phyloP scores from a whole-genome alignment of 2,888 invertebrate species.

The Rhopalosiphum nymphaeae region DNA sequence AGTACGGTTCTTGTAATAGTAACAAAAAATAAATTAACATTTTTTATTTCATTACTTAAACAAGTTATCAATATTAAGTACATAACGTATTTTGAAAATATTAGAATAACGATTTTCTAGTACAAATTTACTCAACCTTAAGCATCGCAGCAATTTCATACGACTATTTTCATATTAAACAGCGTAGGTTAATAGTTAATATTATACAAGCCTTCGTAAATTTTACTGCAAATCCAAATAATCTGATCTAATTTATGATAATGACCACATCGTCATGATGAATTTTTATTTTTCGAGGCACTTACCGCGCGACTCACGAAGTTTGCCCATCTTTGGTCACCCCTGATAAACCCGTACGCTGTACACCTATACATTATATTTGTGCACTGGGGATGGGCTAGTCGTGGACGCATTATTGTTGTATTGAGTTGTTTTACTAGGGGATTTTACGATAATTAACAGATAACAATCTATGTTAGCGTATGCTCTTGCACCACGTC shows the following conservation, averaged over 20 bases:
- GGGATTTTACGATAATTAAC: constrained; percentile 59
- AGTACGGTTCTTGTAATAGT: background rate
- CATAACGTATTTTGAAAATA: background rate
- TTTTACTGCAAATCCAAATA: background rate
- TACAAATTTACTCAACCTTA: background rate
- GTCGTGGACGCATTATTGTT: constrained; percentile 20
- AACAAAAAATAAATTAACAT: background rate
- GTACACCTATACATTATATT: background rate
- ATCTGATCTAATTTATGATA: background rate
- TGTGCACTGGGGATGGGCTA: background rate
- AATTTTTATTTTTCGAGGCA: background rate
- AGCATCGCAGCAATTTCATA: background rate
- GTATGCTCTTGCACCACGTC: constrained; percentile 23
- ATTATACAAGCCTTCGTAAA: background rate
- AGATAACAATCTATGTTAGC: constrained; percentile 41
- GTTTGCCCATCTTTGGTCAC: background rate
- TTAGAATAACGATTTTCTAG: background rate
- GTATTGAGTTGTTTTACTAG: constrained; percentile 58
- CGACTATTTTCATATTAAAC: background rate
- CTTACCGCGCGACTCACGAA: background rate
- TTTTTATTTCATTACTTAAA: background rate
- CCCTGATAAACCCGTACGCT: background rate
- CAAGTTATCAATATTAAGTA: background rate
- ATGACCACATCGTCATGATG: background rate
- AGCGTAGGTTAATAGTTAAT: background rate